These are phyloP conservation scores for Panorpa germanica DNA, from an alignment of 2,888 invertebrate species.

Conservation along the genomic window DNA sequence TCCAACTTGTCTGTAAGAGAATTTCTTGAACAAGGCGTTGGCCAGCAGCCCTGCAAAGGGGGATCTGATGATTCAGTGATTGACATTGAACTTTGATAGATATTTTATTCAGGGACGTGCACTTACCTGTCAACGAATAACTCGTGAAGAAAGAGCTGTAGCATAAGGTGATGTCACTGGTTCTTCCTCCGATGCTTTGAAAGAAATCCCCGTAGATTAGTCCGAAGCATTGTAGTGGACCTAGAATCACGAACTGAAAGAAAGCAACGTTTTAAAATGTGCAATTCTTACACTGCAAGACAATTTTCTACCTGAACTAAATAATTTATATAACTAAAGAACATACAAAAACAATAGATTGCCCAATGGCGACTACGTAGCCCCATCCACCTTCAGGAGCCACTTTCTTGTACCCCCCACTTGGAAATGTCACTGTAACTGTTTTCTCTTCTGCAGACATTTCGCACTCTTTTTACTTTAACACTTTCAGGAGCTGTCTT, in stretches of 20 bases:
- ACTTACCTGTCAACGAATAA: conserved; percentile 24
- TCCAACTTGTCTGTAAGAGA: conserved; percentile 45
- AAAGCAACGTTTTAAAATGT: too few relatives aligned
- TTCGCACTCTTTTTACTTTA: too few relatives aligned
- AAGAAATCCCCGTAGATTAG: conserved; percentile 52
- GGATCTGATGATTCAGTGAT: too few relatives aligned
- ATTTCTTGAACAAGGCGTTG: conserved; percentile 43
- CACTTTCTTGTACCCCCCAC: too few relatives aligned
- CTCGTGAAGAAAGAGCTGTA: conserved; percentile 41
- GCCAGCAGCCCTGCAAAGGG: conserved; percentile 40
- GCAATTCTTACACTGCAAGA: background rate
- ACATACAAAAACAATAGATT: conserved; percentile 56
- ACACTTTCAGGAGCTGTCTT: too few relatives aligned
- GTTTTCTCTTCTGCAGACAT: too few relatives aligned
- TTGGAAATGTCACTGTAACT: too few relatives aligned
- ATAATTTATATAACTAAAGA: too few relatives aligned
- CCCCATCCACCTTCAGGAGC: conserved; percentile 74
- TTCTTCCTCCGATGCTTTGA: conserved; percentile 39
- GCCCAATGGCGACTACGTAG: conserved; percentile 51
- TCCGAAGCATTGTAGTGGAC: conserved; percentile 48
- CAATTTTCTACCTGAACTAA: too few relatives aligned
- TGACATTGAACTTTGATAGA: too few relatives aligned
- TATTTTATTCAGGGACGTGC: too few relatives aligned
- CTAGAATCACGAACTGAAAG: too few relatives aligned
- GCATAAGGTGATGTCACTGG: conserved; percentile 47